A percentile compares a stretch with the other conserved stretches of the same genome.
phyloP scores from a whole-genome alignment of 2,888 invertebrate species.

The Rotaria macrura region DNA sequence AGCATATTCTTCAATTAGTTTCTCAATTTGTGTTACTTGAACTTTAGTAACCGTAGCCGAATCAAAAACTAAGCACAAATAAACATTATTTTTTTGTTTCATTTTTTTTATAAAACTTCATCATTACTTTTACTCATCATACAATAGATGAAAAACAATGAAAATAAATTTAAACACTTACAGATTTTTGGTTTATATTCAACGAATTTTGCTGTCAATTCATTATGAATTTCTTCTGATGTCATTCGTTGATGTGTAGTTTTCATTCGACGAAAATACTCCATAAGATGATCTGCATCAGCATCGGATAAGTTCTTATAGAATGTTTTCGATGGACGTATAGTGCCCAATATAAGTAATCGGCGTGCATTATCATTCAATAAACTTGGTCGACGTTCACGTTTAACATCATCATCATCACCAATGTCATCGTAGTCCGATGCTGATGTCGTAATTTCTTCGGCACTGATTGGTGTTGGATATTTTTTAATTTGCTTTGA shows the following conservation, averaged over 20 bases:
- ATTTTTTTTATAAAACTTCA: too few relatives aligned
- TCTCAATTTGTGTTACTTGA: neutral
- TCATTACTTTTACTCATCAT: too few relatives aligned
- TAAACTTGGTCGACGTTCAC: neutral
- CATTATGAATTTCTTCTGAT: neutral
- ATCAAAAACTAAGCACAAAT: neutral
- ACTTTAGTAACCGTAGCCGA: neutral
- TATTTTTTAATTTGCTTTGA: neutral
- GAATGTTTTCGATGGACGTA: conserved; percentile 32
- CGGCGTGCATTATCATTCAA: conserved; percentile 26
- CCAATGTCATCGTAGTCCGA: neutral
- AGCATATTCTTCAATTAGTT: neutral
- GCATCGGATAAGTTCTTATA: conserved; percentile 28
- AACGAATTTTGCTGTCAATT: neutral
- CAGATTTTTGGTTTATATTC: conserved; percentile 17
- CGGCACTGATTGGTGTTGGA: neutral
- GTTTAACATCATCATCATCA: neutral
- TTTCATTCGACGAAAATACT: conserved; percentile 21
- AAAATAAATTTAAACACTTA: too few relatives aligned
- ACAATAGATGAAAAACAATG: too few relatives aligned
- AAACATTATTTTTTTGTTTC: neutral
- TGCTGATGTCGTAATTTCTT: neutral
- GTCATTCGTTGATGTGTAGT: neutral
- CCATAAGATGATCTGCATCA: conserved; percentile 27
- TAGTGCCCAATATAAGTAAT: conserved; percentile 27